phyloP scores from a whole-genome alignment of 2,888 invertebrate genomes.

The Loripinus fragilis region DNA sequence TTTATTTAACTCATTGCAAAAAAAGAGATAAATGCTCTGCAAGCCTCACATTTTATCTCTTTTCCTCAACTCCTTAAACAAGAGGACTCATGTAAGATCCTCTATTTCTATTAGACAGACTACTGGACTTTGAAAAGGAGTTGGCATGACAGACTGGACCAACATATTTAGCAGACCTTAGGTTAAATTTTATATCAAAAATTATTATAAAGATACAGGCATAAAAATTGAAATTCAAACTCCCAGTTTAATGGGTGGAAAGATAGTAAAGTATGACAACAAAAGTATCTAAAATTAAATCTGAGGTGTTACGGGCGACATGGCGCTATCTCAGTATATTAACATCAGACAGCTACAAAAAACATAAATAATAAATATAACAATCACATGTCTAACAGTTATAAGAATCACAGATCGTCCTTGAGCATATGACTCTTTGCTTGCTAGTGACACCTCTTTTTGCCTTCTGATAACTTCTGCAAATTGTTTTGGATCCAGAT shows the following conservation, averaged over 20 bases:
- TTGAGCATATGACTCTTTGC: no score
- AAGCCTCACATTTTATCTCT: no score
- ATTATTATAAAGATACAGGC: background rate
- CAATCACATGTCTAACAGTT: background rate
- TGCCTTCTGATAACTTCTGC: no score
- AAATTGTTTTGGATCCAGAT: no score
- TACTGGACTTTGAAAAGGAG: no score
- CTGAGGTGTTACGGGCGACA: conserved; percentile 11
- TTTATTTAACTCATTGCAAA: no score
- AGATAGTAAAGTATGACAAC: conserved; percentile 8
- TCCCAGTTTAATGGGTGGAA: conserved; percentile 15
- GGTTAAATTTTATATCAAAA: background rate
- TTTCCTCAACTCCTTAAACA: no score
- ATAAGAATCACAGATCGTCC: background rate
- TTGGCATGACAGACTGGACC: no score
- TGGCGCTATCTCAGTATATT: background rate
- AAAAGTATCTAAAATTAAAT: conserved; percentile 19
- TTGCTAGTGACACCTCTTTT: background rate
- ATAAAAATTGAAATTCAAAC: conserved; percentile 18
- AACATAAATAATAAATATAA: conserved; percentile 9
- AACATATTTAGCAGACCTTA: no score
- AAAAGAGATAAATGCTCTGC: no score
- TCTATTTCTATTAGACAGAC: no score
- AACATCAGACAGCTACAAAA: background rate
- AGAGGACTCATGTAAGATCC: no score